Evolutionary conservation across 2,113 vertebrate species (phyloP).

Genomic region (Aptenodytes forsteri): DNA sequence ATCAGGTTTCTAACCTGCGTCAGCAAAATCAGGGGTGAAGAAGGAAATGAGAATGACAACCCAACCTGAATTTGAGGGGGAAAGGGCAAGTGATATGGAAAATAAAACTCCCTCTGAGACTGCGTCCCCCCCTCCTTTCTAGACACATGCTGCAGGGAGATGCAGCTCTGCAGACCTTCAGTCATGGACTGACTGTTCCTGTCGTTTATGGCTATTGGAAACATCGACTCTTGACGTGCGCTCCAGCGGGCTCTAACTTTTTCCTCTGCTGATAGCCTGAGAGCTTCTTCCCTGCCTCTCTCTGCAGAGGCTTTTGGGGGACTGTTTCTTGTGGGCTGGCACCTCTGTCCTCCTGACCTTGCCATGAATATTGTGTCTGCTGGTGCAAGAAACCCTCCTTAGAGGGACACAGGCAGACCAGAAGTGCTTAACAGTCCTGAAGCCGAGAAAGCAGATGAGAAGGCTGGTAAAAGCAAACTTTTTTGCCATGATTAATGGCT

Average conservation of each 20-base stretch:
- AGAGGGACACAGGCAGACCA: not conserved
- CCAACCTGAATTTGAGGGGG: not conserved
- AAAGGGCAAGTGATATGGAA: not conserved
- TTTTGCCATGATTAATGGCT: not conserved
- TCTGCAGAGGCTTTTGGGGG: not conserved
- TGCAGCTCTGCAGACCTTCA: not conserved
- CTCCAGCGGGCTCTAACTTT: not conserved
- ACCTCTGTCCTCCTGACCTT: not conserved
- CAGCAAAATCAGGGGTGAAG: not conserved
- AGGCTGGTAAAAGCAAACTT: not conserved
- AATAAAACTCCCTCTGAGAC: not conserved
- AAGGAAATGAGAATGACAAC: not conserved
- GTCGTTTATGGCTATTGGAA: not conserved
- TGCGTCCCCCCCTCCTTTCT: not conserved
- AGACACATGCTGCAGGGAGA: not conserved
- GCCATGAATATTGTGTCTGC: not conserved
- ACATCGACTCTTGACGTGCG: not conserved
- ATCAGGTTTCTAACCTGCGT: not conserved
- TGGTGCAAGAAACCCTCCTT: not conserved
- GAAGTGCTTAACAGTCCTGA: not conserved
- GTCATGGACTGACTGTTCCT: not conserved
- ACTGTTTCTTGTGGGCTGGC: not conserved
- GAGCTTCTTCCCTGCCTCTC: not conserved
- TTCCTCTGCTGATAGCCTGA: fast-evolving
- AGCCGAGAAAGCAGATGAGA: not conserved